A percentile compares a stretch with the other conserved stretches of the same genome.
Evolutionary conservation across 35 echinoderm and acorn worm species (phyloP).

Genomic region (Holothuria glaberrima): DNA sequence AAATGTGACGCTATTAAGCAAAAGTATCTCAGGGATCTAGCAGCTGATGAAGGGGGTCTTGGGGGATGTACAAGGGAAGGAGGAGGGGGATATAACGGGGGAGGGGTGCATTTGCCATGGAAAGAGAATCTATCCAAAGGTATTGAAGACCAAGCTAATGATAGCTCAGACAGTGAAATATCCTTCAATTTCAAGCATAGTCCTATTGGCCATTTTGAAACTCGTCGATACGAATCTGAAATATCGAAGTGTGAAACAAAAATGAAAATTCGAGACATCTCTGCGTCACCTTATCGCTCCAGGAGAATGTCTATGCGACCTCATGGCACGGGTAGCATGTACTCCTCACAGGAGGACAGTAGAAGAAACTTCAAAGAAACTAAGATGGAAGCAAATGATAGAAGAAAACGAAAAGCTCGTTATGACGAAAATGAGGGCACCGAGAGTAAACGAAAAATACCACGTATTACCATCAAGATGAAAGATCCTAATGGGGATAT

Average conservation of each 20-base stretch:
- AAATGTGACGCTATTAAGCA: slow-evolving; percentile 15
- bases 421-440: slow-evolving; percentile 53
- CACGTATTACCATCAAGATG: slow-evolving; percentile 82
- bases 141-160: slow-evolving; percentile 12
- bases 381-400: neutral
- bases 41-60: neutral
- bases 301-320: slow-evolving; percentile 41
- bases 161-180: slow-evolving; percentile 73
- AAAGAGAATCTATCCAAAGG: slow-evolving; percentile 18
- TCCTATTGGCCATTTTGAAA: slow-evolving; percentile 29
- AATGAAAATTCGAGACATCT: slow-evolving; percentile 85
- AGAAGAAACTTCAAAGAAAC: neutral
- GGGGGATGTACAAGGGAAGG: too few species aligned
- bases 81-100: too few species aligned
- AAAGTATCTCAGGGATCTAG: slow-evolving; percentile 32
- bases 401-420: slow-evolving; percentile 10
- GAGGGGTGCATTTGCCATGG: neutral
- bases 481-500: slow-evolving; percentile 77
- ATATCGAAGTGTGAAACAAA: slow-evolving; percentile 93
- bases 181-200: slow-evolving; percentile 69
- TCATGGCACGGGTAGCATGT: neutral
- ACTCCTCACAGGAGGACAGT: neutral
- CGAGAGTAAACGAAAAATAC: slow-evolving; percentile 60
- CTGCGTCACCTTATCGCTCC: neutral
- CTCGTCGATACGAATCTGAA: slow-evolving; percentile 80